These are phyloP conservation scores for Drosophila neonasuta DNA, from an alignment of 2,888 invertebrate species.

Conservation along the genomic window DNA sequence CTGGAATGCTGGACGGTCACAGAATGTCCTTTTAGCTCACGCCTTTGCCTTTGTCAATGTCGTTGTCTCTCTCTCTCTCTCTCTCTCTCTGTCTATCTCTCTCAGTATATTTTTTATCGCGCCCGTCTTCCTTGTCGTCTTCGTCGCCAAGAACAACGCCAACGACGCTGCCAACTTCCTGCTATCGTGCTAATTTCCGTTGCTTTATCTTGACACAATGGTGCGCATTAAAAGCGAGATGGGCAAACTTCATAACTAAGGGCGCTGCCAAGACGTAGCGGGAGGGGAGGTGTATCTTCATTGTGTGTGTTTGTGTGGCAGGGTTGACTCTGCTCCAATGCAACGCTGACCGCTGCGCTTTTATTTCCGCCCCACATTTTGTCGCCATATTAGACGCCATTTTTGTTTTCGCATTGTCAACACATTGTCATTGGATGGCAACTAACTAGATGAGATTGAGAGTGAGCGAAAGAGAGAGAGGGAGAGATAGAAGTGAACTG, in stretches of 20 bases:
- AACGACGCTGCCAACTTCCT: conserved; percentile 79
- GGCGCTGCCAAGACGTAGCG: conserved; percentile 22
- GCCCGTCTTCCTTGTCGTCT: conserved; percentile 28
- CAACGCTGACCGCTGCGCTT: conserved; percentile 74
- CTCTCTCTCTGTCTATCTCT: conserved; percentile 29
- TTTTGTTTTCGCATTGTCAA: conserved; percentile 73
- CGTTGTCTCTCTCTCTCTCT: neutral
- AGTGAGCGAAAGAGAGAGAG: neutral
- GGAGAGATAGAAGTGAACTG: neutral
- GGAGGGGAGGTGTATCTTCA: neutral
- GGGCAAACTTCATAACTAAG: conserved; percentile 66
- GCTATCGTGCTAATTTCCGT: conserved; percentile 82
- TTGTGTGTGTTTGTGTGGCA: neutral
- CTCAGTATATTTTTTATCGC: conserved; percentile 41
- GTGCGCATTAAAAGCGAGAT: conserved; percentile 78
- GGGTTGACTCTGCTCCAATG: conserved; percentile 32
- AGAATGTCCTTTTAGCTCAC: conserved; percentile 45
- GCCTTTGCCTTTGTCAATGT: conserved; percentile 27
- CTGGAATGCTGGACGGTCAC: conserved; percentile 38
- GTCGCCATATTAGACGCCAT: conserved; percentile 71
- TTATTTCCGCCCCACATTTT: conserved; percentile 66
- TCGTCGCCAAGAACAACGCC: conserved; percentile 67
- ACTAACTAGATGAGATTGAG: neutral
- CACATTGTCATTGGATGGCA: conserved; percentile 59
- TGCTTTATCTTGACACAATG: conserved; percentile 82